Base-by-base conservation (phyloP, 2,113 vertebrate genomes). In the Collichthys lucidus region DNA sequence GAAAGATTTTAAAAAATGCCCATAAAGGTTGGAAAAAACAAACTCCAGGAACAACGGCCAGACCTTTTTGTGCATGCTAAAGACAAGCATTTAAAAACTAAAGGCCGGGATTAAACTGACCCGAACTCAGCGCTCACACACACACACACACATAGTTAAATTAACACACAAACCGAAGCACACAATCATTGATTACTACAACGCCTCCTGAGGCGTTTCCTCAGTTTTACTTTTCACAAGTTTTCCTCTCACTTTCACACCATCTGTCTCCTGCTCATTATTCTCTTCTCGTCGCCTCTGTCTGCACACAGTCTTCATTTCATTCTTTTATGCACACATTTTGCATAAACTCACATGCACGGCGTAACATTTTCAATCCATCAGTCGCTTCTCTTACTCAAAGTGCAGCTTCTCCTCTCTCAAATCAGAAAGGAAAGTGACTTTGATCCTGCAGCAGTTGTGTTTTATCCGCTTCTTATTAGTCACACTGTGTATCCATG, bases 241-340 rank as follows among this genome's bases (percentile, higher is more conserved):
- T 35, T 75, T 77, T 59, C 50, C 24, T 61, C 29, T 69, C 8
- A 57, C 74, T 65, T 85, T 40, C 26, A 64, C 57, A 26, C 80
- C 83, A 87, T 77, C 90, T 87, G 78, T 79, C 81, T 81, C 70
- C 64, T 29, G 10, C 66, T 89, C 67, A 81, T 84, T 84, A 81
- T 78, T 80, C 65, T 59, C 50, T 24, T 60, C 52, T 44, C 20
- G 77, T 69, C 67, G 56, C 26, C 19, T 60, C 63, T 77, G 49
- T 70, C 42, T 71, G 42, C 50, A 70, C 50, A 66, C 64, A 14
- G 4, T 22, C 6, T 44, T 26, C 26, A 26, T 26, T 59, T 84
- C 56, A 42, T 70, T 73, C 42, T 12, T 20, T 49, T 24, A 20
- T 19, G 20, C 49, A 62, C 46, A 52, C n/a, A n/a, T 14, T 44